Evolutionary conservation across 2,888 invertebrate species (phyloP).

Genomic region (Caenorhabditis becei): DNA sequence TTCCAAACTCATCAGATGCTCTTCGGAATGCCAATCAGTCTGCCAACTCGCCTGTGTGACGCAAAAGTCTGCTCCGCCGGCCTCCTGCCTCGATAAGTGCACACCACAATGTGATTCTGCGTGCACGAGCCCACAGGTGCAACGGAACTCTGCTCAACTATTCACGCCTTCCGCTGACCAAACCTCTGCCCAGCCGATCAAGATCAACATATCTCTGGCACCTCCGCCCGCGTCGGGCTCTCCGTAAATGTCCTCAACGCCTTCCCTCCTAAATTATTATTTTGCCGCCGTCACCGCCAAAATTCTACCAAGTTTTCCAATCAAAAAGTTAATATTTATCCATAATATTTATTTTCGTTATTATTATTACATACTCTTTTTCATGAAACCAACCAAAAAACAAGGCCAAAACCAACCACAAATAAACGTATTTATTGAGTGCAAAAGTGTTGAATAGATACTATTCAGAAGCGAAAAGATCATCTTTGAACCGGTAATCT

Average conservation of each 20-base stretch:
- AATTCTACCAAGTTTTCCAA: conserved; percentile 2
- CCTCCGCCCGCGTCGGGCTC: conserved; percentile 21
- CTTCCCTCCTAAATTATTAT: conserved; percentile 14
- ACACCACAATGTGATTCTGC: conserved; percentile 66
- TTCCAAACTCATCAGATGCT: conserved; percentile 52
- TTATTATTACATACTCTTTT: not conserved
- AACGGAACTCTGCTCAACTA: conserved; percentile 65
- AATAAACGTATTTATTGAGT: conserved; percentile 15
- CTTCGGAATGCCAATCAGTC: conserved; percentile 69
- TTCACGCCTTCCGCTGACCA: conserved; percentile 50
- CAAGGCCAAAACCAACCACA: not conserved
- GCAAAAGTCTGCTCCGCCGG: conserved; percentile 62
- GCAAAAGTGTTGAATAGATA: conserved; percentile 33
- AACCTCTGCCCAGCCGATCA: conserved; percentile 31
- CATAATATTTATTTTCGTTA: conserved; percentile 5
- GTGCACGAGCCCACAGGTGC: conserved; percentile 65
- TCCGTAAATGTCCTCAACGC: conserved; percentile 1
- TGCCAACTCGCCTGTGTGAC: conserved; percentile 68
- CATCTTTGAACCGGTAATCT: conserved; percentile 18
- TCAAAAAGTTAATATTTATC: conserved; percentile 31
- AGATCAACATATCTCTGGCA: conserved; percentile 49
- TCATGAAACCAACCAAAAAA: conserved; percentile 5
- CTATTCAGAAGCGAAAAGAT: conserved; percentile 36
- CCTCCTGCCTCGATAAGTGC: conserved; percentile 64
- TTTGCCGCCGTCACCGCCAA: conserved; percentile 21